A percentile compares a stretch with the other conserved stretches of the same genome.
Evolutionary conservation across 2,113 vertebrate species (phyloP).

Genomic region (Urocitellus parryii): DNA sequence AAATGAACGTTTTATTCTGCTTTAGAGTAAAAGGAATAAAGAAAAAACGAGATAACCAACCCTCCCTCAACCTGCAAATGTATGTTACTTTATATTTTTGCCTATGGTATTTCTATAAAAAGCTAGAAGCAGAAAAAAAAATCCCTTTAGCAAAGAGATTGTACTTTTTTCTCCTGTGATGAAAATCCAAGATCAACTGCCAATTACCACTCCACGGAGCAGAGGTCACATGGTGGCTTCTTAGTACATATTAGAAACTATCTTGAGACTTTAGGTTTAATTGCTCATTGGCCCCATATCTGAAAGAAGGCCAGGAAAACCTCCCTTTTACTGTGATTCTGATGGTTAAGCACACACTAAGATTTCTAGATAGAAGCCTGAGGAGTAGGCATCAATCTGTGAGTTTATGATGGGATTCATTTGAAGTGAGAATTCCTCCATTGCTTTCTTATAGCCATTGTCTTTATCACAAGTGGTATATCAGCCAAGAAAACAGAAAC

Average conservation of each 20-base stretch:
- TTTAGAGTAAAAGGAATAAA: slow-evolving; percentile 24
- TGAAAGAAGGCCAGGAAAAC: background rate
- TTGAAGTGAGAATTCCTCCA: background rate
- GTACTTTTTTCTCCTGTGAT: background rate
- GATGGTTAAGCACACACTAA: background rate
- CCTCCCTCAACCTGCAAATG: background rate
- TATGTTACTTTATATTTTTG: slow-evolving; percentile 1
- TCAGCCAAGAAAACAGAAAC: background rate
- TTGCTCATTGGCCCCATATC: background rate
- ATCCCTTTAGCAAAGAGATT: background rate
- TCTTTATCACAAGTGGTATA: background rate
- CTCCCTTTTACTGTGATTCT: background rate
- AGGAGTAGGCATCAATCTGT: background rate
- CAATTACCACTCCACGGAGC: background rate
- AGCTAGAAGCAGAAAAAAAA: background rate
- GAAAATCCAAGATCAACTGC: slow-evolving; percentile 6
- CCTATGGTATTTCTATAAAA: slow-evolving; percentile 50
- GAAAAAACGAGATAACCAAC: background rate
- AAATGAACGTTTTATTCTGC: slow-evolving; percentile 66
- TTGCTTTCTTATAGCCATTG: background rate
- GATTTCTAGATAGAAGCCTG: background rate
- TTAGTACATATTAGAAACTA: background rate
- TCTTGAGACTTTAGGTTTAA: background rate
- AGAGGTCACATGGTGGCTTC: background rate
- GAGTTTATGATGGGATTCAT: background rate